Evolutionary conservation across 64 coral and sea anemone genomes (phyloP), one percentile per base, ranked within the genome.

Genomic region (Pocillopora damicornis): DNA sequence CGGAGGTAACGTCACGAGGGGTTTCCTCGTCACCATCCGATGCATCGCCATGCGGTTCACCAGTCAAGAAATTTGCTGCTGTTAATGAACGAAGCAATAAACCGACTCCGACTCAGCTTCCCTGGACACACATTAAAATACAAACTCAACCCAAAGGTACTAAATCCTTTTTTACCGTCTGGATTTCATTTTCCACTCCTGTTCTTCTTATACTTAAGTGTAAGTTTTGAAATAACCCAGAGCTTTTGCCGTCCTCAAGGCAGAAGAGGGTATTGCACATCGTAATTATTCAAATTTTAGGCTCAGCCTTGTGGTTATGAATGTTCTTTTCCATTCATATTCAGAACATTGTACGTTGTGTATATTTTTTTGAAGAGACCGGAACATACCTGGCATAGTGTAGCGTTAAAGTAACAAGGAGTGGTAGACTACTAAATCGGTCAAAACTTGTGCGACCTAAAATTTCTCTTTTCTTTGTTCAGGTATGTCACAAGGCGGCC

Each of bases 71-170:
- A 42, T 97, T 97, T 68, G 94, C 88, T 17, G 26, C 36, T 51
- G 72, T 61, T 34, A 90, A 59, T 42, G 94, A 97, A 57, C 94
- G 89, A 15, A 88, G 74, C 63, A 88, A 77, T 66, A 61, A 79
- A 73, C 94, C 84, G 79, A 58, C 74, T 25, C 94, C 91, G 36
- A 74, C 60, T 22, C 81, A 85, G 22, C 68, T 92, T 36, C 94
- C 91, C 58, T 96, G 94, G 94, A 96, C 94, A 56, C 94, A 93
- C 59, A 96, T 96, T 63, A 96, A 96, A 77, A 96, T 96, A 87
- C 94, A 96, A 59, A 96, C 94, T 58, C 94, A 91, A 63, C 89
- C 94, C 6, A 96, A 96, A 96, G 94, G 94, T 92, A 85, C 23
- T 30, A 13, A 59, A 51, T 51, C 7, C 42, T 7, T 51, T 51